These are phyloP conservation scores for Psittacula cyanocephala DNA, from an alignment of 2,113 vertebrate genomes.

Conservation along the genomic window DNA sequence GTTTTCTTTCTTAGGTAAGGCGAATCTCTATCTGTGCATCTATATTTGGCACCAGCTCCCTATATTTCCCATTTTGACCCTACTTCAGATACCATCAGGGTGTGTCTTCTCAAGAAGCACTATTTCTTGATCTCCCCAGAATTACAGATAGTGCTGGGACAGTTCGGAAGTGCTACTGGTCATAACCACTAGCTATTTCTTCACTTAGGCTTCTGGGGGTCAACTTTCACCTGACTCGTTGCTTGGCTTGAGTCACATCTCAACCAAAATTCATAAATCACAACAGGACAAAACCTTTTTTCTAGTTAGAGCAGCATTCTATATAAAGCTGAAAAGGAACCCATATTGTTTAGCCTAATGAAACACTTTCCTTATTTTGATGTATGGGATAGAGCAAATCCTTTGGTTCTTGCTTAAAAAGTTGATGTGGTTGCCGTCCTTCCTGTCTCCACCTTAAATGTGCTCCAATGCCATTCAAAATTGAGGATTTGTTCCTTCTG, in stretches of 20 bases:
- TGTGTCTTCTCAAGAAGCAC: not conserved
- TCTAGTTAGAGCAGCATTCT: not conserved
- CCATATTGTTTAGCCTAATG: not conserved
- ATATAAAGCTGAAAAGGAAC: not conserved
- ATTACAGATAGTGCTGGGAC: not conserved
- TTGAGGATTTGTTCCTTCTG: not conserved
- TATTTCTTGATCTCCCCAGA: not conserved
- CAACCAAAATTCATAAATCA: not conserved
- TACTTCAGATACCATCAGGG: not conserved
- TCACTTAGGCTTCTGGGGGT: not conserved
- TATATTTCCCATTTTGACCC: not conserved
- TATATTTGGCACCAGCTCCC: not conserved
- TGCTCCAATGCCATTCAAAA: not conserved
- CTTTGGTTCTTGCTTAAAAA: not conserved
- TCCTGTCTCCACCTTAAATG: not conserved
- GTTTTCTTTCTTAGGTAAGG: not conserved
- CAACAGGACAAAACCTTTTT: not conserved
- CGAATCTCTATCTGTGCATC: not conserved
- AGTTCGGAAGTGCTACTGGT: no score
- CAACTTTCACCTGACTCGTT: not conserved
- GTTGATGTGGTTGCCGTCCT: no score
- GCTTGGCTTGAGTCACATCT: not conserved
- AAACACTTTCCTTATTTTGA: not conserved
- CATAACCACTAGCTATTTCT: no score
- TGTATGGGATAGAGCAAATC: not conserved